Conservation (phyloP, 2,113 vertebrate genomes). For the Emydocephalus ijimae region DNA sequence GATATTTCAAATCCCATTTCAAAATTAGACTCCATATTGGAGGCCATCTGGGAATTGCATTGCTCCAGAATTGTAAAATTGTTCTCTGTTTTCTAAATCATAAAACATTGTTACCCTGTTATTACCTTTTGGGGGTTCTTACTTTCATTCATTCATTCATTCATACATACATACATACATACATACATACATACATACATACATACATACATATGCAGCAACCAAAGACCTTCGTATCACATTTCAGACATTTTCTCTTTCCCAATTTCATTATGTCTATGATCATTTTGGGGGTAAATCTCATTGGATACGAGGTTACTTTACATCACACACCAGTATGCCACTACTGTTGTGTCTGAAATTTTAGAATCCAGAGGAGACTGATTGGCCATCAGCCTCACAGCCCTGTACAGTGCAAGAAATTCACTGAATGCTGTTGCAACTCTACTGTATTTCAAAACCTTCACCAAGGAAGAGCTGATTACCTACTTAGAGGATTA, state of each 20-base stretch:
- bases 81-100: not conserved
- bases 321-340: not conserved
- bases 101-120: not conserved
- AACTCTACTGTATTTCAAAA: not conserved
- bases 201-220: not conserved
- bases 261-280: not conserved
- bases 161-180: not conserved
- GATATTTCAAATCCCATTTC: conserved; percentile 30
- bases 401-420: not conserved
- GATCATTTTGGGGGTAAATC: not conserved
- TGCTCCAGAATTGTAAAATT: not conserved
- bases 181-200: not conserved
- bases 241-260: not conserved
- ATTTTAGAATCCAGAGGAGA: not conserved
- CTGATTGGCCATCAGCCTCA: not conserved
- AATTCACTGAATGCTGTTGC: not conserved
- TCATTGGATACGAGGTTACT: not conserved
- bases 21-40: not conserved
- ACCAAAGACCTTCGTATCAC: not conserved
- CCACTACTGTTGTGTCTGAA: not conserved
- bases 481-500: not conserved
- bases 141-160: too few relatives aligned
- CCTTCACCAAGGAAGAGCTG: not conserved
- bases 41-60: not conserved
- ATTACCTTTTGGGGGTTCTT: not conserved